Evolutionary conservation across 2,113 vertebrate genomes (phyloP).

Genomic region (Centropristis striata): DNA sequence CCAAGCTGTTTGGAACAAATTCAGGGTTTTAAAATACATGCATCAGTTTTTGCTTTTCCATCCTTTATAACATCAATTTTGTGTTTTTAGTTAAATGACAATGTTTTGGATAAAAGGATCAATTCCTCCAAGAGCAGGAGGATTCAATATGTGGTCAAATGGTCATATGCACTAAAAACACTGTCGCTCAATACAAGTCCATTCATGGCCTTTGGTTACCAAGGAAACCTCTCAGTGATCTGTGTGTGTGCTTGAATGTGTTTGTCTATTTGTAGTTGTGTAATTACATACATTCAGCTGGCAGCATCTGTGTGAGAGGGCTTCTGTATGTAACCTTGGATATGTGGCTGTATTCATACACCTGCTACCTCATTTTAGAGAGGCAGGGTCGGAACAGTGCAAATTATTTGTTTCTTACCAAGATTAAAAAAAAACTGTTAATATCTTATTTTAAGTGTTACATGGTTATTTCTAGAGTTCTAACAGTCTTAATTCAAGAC

Average conservation of each 20-base stretch:
- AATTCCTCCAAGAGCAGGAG: not conserved
- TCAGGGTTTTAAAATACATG: not conserved
- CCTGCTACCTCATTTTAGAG: constrained; percentile 23
- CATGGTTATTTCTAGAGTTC: too few relatives aligned
- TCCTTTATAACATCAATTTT: not conserved
- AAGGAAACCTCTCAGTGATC: constrained; percentile 67
- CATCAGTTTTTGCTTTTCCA: not conserved
- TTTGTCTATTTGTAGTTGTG: constrained; percentile 9
- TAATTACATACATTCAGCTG: constrained; percentile 32
- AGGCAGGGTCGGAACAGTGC: too few relatives aligned
- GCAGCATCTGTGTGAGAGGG: constrained; percentile 33
- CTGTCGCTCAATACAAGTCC: constrained; percentile 43
- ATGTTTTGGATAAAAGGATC: not conserved
- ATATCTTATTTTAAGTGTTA: too few relatives aligned
- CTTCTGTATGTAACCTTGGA: not conserved
- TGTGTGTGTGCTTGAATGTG: constrained; percentile 20
- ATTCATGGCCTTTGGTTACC: constrained; percentile 68
- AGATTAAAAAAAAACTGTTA: too few relatives aligned
- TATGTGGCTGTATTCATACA: constrained; percentile 25
- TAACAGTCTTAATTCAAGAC: too few relatives aligned
- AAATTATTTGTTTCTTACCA: too few relatives aligned
- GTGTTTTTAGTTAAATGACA: not conserved
- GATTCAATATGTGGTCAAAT: constrained; percentile 12
- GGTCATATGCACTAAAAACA: constrained; percentile 23
- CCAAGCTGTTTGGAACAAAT: constrained; percentile 37